Percentiles rank a stretch among this genome's conserved stretches.
These are phyloP conservation scores for Bilobella aurantiaca DNA, from an alignment of 1,140 invertebrate genomes.

Conservation along the genomic window DNA sequence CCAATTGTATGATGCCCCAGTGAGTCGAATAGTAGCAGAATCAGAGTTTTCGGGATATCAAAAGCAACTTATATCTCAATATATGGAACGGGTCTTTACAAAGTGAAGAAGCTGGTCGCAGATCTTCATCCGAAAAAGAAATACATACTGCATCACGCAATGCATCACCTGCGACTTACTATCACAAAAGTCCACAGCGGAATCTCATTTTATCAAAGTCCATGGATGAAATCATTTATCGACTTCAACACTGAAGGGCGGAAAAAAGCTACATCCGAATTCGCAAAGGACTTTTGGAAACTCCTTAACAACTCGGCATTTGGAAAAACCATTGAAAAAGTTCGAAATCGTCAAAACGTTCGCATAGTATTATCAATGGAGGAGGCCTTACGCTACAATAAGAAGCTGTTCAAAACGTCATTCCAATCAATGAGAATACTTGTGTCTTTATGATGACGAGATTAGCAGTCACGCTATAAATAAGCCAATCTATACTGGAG, in stretches of 20 bases:
- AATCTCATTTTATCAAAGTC: conserved; percentile 13
- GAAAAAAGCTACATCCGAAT: conserved; percentile 38
- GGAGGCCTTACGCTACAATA: neutral
- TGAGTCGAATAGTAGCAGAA: too few relatives aligned
- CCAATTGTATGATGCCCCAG: conserved; percentile 43
- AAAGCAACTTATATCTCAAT: neutral
- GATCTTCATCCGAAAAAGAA: conserved; percentile 11
- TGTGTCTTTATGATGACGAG: conserved; percentile 39
- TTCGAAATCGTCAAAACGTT: conserved; percentile 4
- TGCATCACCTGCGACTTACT: conserved; percentile 12
- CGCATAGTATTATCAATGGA: neutral
- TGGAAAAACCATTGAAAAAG: conserved; percentile 39
- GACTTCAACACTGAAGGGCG: conserved; percentile 29
- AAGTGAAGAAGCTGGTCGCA: conserved; percentile 14
- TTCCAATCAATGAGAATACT: conserved; percentile 39
- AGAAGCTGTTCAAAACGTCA: conserved; percentile 37
- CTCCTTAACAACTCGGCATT: conserved; percentile 42
- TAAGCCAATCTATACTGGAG: conserved; percentile 42
- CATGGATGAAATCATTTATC: conserved; percentile 18
- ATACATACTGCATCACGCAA: conserved; percentile 19
- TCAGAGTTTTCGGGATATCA: conserved; percentile 16
- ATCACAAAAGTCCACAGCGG: conserved; percentile 14
- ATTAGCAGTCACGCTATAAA: conserved; percentile 37
- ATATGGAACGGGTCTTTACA: neutral
- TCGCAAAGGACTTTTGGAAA: conserved; percentile 44